Conservation (phyloP, 92 coral and sea anemone species). For the Galaxea fascicularis region DNA sequence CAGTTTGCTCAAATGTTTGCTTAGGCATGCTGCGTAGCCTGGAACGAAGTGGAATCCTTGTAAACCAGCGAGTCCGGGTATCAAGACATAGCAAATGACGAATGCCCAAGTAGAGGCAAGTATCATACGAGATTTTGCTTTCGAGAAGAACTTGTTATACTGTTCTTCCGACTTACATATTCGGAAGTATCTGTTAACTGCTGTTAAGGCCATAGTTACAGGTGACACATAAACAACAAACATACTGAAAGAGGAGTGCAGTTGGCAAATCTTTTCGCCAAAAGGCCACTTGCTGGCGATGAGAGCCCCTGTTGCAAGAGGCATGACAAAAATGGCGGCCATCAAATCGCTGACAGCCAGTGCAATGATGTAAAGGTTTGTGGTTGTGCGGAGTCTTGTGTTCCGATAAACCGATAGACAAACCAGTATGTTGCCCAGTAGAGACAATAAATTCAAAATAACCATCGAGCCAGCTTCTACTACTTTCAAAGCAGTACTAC, state of each 20-base stretch:
- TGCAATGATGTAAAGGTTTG: constrained; percentile 26
- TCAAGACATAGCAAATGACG: neutral
- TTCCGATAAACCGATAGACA: constrained; percentile 24
- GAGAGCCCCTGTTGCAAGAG: constrained; percentile 1
- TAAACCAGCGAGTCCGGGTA: neutral
- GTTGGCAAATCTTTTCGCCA: constrained; percentile 5
- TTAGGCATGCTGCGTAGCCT: constrained; percentile 12
- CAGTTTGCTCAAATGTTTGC: neutral
- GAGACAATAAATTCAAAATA: neutral
- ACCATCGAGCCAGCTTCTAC: neutral
- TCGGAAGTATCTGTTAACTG: constrained; percentile 16
- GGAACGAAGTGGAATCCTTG: neutral
- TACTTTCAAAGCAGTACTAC: neutral
- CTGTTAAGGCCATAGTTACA: constrained; percentile 30
- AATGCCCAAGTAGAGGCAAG: constrained; percentile 1
- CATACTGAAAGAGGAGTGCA: neutral
- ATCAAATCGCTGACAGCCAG: constrained; percentile 19
- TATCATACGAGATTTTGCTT: neutral
- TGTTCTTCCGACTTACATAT: constrained; percentile 4
- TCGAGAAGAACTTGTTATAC: neutral
- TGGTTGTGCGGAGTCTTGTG: constrained; percentile 17
- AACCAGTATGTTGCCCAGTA: constrained; percentile 13
- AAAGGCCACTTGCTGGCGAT: constrained; percentile 21
- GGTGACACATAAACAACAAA: constrained; percentile 25
- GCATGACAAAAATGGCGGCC: constrained; percentile 23